Base-by-base conservation (phyloP, 2,888 invertebrate genomes). In the Adelphocoris suturalis region DNA sequence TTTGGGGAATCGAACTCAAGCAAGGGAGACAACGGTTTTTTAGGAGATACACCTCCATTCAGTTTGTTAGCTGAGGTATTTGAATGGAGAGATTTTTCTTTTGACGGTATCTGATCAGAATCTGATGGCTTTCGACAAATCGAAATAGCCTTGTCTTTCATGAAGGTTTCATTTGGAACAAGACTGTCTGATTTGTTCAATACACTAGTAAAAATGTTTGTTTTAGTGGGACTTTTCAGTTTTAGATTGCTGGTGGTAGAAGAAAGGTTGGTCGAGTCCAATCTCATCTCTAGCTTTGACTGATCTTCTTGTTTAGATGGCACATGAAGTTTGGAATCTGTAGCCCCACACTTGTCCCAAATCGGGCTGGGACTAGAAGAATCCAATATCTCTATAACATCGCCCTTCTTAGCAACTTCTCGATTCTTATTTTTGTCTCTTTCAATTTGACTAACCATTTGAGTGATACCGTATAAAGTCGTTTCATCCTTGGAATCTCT, bases 361-460 rank as follows among this genome's bases (percentile, higher is more conserved):
- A 68, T 23, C 12, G 68, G 68, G 19, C 68, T 68, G 9, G 12
- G 23, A 23, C 68, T 23, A 46, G 46, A 46, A 12, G 78, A 78
- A 16, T 78, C 78, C 19, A 78, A 16, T 13, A 78, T 78, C 37
- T 78, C 78, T 52, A 55, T 47, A 52, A 82, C 82, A 0, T 86
- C 68, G 5, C 12, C 1, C n/a, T 19, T 12, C 16, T 23, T n/a
- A 19, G 2, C 19, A n/a, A 3, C 19, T 1, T 61, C 19, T 4
- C 2, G 23, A 68, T 68, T 75, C 19, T 78, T 52, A 55, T 61
- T 68, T 86, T 91, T 91, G 12, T 90, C 91, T 52, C 84, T 90
- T 88, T 91, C 91, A 57, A 91, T 91, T 28, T 89, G 80, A 61
- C 91, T 91, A n/a, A 91, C 90, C 90, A 91, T 84, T 57, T 91